Evolutionary conservation across 2,888 invertebrate genomes (phyloP).

Genomic region (Melanchra persicariae): DNA sequence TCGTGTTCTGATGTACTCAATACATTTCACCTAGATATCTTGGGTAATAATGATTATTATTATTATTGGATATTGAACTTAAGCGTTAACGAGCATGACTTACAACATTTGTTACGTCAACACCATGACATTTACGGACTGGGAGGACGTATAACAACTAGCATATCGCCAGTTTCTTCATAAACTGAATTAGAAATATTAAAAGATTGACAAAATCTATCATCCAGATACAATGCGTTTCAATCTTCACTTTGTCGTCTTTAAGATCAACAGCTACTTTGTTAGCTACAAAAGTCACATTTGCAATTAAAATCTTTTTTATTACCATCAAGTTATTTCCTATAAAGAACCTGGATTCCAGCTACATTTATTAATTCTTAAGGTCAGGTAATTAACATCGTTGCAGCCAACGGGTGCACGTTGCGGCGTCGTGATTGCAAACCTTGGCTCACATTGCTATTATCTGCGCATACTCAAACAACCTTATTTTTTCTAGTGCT

Average conservation of each 20-base stretch:
- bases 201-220: neutral
- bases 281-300: constrained; percentile 5
- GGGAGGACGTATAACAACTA: neutral
- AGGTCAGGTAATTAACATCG: constrained; percentile 54
- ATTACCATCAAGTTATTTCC: constrained; percentile 21
- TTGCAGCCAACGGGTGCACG: constrained; percentile 56
- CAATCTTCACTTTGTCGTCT: neutral
- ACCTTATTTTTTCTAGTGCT: constrained; percentile 59
- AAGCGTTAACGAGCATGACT: neutral
- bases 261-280: neutral
- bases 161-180: neutral
- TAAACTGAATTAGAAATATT: neutral
- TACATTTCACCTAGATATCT: constrained; percentile 30
- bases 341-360: constrained; percentile 33
- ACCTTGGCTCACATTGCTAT: constrained; percentile 67
- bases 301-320: neutral
- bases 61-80: constrained; percentile 28
- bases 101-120: constrained; percentile 20
- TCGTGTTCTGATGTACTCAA: constrained; percentile 3
- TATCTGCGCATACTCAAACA: constrained; percentile 61
- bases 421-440: constrained; percentile 57
- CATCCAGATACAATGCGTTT: neutral
- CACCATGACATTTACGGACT: constrained; percentile 16
- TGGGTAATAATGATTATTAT: constrained; percentile 26
- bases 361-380: constrained; percentile 43